Conservation (phyloP, 2,797 vertebrate species). For the Meriones psammophilus region DNA sequence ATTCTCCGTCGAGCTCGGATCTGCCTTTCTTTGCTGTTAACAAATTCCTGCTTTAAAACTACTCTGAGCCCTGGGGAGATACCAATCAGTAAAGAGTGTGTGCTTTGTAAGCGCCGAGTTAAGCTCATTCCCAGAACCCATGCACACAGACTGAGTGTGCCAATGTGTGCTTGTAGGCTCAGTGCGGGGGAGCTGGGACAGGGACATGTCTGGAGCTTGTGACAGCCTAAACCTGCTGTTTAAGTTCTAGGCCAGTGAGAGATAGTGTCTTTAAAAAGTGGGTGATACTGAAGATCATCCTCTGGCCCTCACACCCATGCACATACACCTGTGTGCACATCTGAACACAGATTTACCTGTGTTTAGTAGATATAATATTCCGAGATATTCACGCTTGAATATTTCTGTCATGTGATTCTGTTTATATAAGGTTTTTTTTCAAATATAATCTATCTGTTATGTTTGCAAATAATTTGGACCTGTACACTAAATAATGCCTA, state of each 20-base stretch:
- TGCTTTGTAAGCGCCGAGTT: not conserved
- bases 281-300: not conserved
- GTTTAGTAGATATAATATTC: not conserved
- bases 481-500: not conserved
- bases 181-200: not conserved
- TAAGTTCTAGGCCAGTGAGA: not conserved
- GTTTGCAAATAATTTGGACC: not conserved
- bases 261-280: not conserved
- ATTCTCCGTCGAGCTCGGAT: not conserved
- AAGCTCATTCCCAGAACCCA: not conserved
- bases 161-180: not conserved
- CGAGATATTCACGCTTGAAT: not conserved
- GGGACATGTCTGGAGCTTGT: not conserved
- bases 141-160: not conserved
- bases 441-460: slow-evolving; percentile 1
- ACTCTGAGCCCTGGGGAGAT: not conserved
- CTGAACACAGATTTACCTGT: not conserved
- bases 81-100: not conserved
- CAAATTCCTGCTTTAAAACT: not conserved
- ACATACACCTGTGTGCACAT: not conserved
- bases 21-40: not conserved
- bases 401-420: not conserved
- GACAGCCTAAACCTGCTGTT: not conserved
- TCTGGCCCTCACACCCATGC: not conserved
- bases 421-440: not conserved